phyloP scores from a whole-genome alignment of 2,888 invertebrate genomes.

The Formica aserva region DNA sequence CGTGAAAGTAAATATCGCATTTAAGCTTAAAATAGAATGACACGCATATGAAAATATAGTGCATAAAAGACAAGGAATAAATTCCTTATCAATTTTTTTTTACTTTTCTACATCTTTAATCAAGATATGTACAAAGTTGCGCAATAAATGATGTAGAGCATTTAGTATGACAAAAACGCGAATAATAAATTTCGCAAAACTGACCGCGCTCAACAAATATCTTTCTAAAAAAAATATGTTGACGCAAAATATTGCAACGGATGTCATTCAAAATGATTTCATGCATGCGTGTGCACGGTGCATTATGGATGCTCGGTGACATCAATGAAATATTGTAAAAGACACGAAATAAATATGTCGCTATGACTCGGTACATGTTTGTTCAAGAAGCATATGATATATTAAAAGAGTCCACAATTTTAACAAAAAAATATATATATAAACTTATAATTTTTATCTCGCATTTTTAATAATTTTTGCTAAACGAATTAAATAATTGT shows the following conservation, averaged over 20 bases:
- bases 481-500: neutral
- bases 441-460: neutral
- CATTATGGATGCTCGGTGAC: conserved; percentile 67
- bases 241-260: conserved; percentile 53
- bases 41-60: neutral
- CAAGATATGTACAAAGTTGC: neutral
- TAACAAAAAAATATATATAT: neutral
- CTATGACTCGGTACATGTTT: conserved; percentile 15
- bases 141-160: neutral
- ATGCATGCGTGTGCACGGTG: conserved; percentile 39
- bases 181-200: conserved; percentile 45
- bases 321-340: conserved; percentile 55
- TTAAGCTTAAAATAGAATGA: neutral
- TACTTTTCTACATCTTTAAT: neutral
- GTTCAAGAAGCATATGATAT: neutral
- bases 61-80: neutral
- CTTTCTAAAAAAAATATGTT: neutral
- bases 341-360: conserved; percentile 54
- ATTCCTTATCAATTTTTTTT: neutral
- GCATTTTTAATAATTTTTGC: neutral
- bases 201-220: conserved; percentile 45
- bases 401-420: neutral
- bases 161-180: neutral
- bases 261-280: conserved; percentile 43
- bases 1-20: neutral